These are phyloP conservation scores for Drosophila repleta DNA, from an alignment of 1,140 invertebrate genomes.

Conservation along the genomic window DNA sequence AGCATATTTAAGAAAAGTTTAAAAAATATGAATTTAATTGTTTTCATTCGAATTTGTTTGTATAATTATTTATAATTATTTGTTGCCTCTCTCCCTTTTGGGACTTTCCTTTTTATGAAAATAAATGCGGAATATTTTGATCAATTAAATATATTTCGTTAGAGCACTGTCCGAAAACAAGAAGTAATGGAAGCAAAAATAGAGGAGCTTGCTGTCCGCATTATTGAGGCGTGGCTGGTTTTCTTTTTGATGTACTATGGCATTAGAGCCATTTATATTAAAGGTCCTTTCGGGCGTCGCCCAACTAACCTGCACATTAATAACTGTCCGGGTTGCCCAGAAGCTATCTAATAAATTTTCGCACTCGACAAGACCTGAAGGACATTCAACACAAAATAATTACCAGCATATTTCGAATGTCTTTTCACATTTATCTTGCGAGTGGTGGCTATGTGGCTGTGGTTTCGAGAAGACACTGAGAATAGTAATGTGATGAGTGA, in stretches of 20 bases:
- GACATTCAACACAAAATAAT: slow-evolving; percentile 79
- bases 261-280: slow-evolving; percentile 62
- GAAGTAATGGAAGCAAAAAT: background rate
- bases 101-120: background rate
- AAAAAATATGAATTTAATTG: too few relatives aligned
- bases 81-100: background rate
- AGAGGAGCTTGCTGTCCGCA: background rate
- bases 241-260: slow-evolving; percentile 14
- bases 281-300: slow-evolving; percentile 20
- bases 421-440: slow-evolving; percentile 62
- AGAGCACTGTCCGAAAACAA: background rate
- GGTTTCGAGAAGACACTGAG: background rate
- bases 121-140: slow-evolving; percentile 3
- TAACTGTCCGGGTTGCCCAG: slow-evolving; percentile 43
- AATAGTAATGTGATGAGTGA: background rate
- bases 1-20: too few relatives aligned
- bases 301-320: slow-evolving; percentile 66
- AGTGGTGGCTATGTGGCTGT: background rate
- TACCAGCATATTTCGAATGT: slow-evolving; percentile 79
- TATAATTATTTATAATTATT: background rate
- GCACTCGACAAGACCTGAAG: slow-evolving; percentile 62
- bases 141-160: background rate
- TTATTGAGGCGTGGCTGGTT: background rate
- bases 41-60: background rate
- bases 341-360: slow-evolving; percentile 66